A percentile compares a stretch with the other conserved stretches of the same genome.
phyloP scores from a whole-genome alignment of 1,140 invertebrate genomes.

The Linepithema humile region DNA sequence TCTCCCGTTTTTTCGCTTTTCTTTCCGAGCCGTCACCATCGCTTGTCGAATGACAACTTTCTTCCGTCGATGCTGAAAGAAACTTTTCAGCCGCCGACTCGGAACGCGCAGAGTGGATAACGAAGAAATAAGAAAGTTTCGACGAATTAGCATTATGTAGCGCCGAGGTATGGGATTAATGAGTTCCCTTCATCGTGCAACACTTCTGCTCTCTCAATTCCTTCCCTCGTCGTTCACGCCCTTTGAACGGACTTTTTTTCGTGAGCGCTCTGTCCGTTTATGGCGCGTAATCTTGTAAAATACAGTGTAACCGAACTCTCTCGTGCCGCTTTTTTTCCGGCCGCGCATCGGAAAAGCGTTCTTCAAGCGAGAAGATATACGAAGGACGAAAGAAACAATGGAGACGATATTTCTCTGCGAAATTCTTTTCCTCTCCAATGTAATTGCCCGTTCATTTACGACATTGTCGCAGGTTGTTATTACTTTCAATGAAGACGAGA shows the following conservation, averaged over 20 bases:
- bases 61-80: not conserved
- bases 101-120: conserved; percentile 33
- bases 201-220: not conserved
- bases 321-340: not conserved
- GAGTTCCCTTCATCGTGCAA: conserved; percentile 35
- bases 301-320: conserved; percentile 36
- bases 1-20: not conserved
- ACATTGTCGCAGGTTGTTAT: conserved; percentile 37
- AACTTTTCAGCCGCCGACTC: conserved; percentile 39
- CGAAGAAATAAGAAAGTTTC: conserved; percentile 59
- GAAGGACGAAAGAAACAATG: not conserved
- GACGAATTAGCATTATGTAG: conserved; percentile 65
- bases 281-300: conserved; percentile 45
- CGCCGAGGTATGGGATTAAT: conserved; percentile 63
- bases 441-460: conserved; percentile 32
- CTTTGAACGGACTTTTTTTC: conserved; percentile 23
- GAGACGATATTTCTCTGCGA: conserved; percentile 8
- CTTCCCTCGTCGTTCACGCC: no score
- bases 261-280: not conserved
- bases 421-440: conserved; percentile 24
- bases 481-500: conserved; percentile 22
- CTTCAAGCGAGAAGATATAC: conserved; percentile 12
- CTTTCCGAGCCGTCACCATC: not conserved
- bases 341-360: conserved; percentile 4
- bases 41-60: conserved; percentile 21